phyloP scores from a whole-genome alignment of 2,113 vertebrate genomes.

The Lontra canadensis region DNA sequence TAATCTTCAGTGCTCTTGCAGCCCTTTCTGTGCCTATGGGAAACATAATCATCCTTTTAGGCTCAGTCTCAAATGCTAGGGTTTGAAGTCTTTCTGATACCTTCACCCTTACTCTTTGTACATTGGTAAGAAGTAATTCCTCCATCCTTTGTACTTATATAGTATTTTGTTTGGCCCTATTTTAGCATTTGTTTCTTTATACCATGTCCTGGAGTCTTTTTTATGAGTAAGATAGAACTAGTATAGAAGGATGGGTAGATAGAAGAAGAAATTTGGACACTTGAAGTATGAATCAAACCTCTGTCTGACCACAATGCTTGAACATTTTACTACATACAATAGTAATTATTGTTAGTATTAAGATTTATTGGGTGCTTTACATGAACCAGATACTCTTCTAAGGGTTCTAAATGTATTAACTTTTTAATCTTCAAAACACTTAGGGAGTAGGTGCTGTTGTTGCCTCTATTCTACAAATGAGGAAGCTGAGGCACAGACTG shows the following conservation, averaged over 20 bases:
- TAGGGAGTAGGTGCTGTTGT: background rate
- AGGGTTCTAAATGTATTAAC: background rate
- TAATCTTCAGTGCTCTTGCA: background rate
- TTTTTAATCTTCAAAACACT: background rate
- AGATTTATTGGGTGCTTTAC: background rate
- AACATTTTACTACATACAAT: background rate
- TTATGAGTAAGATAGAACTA: slow-evolving; percentile 4
- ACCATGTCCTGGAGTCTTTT: background rate
- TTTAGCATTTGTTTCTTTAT: slow-evolving; percentile 16
- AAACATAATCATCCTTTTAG: background rate
- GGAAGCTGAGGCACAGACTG: background rate
- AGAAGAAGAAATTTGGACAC: slow-evolving; percentile 19
- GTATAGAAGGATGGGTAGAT: background rate
- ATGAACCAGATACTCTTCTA: background rate
- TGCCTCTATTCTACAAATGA: background rate
- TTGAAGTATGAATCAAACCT: background rate
- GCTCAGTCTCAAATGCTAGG: slow-evolving; percentile 2
- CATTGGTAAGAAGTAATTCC: background rate
- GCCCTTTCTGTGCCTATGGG: background rate
- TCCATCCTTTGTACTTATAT: background rate
- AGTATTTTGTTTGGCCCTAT: background rate
- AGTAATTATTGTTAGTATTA: background rate
- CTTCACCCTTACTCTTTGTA: background rate
- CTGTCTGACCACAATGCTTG: background rate
- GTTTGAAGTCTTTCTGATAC: slow-evolving; percentile 18